Evolutionary conservation across 2,888 invertebrate species (phyloP).

Genomic region (Arenicola marina): DNA sequence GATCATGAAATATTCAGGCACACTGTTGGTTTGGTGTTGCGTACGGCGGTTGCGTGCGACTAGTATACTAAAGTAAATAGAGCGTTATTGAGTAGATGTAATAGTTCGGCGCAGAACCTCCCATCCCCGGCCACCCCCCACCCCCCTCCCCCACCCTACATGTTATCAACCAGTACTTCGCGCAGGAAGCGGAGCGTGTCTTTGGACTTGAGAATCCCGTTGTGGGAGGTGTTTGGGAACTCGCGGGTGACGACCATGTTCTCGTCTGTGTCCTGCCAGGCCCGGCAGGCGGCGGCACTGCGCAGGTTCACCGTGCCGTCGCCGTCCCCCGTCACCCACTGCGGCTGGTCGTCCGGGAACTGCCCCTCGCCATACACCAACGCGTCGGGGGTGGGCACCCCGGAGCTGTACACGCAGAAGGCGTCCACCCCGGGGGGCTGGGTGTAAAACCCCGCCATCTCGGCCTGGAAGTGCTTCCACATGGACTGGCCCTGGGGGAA

Average conservation of each 20-base stretch:
- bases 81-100: no score
- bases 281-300: background rate
- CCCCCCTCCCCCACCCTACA: no score
- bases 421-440: conserved; percentile 20
- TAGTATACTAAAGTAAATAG: no score
- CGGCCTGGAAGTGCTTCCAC: background rate
- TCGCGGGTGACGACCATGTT: background rate
- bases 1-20: no score
- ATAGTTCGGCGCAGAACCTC: no score
- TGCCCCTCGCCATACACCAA: conserved; percentile 59
- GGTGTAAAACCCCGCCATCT: background rate
- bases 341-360: conserved; percentile 76
- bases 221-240: background rate
- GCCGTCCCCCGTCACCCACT: conserved; percentile 57
- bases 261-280: background rate
- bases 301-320: conserved; percentile 32
- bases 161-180: no score
- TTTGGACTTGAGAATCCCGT: background rate
- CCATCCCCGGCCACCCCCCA: no score
- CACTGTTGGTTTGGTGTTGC: no score
- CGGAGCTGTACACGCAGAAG: conserved; percentile 17
- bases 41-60: no score
- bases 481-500: conserved; percentile 1
- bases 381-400: conserved; percentile 16
- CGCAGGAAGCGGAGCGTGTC: background rate